Evolutionary conservation across 1,140 invertebrate species (phyloP), one percentile per base, ranked within the genome.

Genomic region (Drosophila repleta): DNA sequence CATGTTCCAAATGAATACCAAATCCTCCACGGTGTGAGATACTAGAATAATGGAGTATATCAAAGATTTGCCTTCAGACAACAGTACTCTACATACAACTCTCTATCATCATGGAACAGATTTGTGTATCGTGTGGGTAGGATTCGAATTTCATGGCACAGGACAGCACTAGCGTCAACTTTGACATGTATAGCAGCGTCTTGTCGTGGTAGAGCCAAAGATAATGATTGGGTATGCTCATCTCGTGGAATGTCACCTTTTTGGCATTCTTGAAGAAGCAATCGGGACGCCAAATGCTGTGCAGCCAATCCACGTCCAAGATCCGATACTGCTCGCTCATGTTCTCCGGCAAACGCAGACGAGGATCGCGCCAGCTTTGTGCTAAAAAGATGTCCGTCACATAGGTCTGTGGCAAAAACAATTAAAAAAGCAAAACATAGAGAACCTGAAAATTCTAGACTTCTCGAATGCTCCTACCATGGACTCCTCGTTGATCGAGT

Each of bases 181-280:
- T 97, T 20, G 96, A 97, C 96, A 97, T 97, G 90, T 97, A 97
- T 20, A 97, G 94, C 55, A 97, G 91, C 0, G 96, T 97, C 91
- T 97, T 97, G 84, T 97, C 97, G 89, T 97, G 96, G 90, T 97
- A 97, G 41, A 97, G 91, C 97, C 97, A 97, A 2, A 97, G 93
- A 92, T 98, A 98, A 92, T 98, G 97, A 92, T 98, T 98, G 0
- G 97, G 97, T 91, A 98, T 97, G 87, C 96, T 97, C 97, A 98
- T 98, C 93, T 97, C 96, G 76, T 97, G 96, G 79, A 97, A 98
- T 1, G 96, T 97, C 21, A 98, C 97, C 91, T 96, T 96, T 91
- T 98, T 98, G 37, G 97, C 97, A 91, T 98, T 98, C 92, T 97
- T 97, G 90, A 98, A 97, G 92, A 98, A 97, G 90, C 96, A 97